Base-by-base conservation (phyloP, 92 coral and sea anemone species). In the Porites rus region DNA sequence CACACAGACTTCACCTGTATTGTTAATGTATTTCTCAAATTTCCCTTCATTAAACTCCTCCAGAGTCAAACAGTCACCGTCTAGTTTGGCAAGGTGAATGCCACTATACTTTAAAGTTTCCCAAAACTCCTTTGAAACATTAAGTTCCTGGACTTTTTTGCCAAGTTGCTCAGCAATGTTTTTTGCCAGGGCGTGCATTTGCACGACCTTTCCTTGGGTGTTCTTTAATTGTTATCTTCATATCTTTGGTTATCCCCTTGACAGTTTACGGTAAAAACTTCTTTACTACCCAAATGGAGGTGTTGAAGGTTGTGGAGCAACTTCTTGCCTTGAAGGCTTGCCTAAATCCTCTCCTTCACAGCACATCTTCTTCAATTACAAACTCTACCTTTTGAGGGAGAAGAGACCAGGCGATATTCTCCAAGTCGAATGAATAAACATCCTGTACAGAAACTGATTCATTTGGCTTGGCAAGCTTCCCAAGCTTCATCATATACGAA, bases 111-210 rank as follows among this genome's bases (percentile, higher is more conserved):
- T 65, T 54, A 80, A 68, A 54, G 80, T 64, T 79, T 51, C 83
- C 69, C 89, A 82, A 85, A 77, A 85, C 54, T 76, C 80, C 69
- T 76, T 76, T 61, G 89, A 84, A 84, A 84, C 81, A 65, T 84
- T 61, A 74, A 22, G 88, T 69, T 74, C 74, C 72, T 75, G 61
- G 74, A 74, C 82, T 78, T 84, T 78, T 81, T 63, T 84, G 19
- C 52, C 6, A 61, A 74, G 88, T 70, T 82, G 78, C 61, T 75
- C 78, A 25, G 91, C 84, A 72, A 82, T 74, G 78, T 88, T 88
- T n/a, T 88, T 82, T 52, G 91, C 74, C 7, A 88, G 77, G 12
- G 91, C 84, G 18, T 82, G 91, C 91, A 88, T 82, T 76, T 88
- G 91, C 21, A 82, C 86, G 12, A 78, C 78, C 78, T 51, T 88